phyloP scores from a whole-genome alignment of 2,113 vertebrate genomes.

The Anhinga rufa region DNA sequence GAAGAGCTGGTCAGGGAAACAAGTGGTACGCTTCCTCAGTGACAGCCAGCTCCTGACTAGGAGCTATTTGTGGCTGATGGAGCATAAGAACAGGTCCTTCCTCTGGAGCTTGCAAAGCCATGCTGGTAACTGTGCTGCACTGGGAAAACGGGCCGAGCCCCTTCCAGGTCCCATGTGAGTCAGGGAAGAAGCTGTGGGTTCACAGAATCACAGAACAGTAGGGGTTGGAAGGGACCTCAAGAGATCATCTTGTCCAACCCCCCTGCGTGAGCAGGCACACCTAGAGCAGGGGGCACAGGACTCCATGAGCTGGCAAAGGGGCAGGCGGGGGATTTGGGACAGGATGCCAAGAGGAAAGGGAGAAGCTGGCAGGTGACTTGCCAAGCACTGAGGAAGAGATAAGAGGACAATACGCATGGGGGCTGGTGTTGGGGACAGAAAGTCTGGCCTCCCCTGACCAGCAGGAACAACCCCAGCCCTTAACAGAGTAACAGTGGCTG shows the following conservation, averaged over 20 bases:
- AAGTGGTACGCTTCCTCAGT: background rate
- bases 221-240: too few relatives aligned
- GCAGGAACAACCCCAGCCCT: background rate
- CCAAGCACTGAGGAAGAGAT: background rate
- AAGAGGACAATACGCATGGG: fast-evolving
- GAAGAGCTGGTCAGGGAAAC: background rate
- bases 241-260: too few relatives aligned
- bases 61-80: background rate
- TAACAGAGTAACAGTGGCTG: fast-evolving
- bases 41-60: background rate
- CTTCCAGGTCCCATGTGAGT: background rate
- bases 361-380: background rate
- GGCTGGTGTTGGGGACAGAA: background rate
- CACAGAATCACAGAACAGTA: too few relatives aligned
- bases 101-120: background rate
- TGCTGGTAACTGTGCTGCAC: background rate
- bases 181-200: background rate
- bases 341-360: background rate
- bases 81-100: background rate
- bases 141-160: background rate
- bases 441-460: background rate
- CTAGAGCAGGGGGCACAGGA: too few relatives aligned
- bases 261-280: too few relatives aligned
- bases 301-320: background rate
- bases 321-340: background rate